These are phyloP conservation scores for Caracal caracal DNA, from an alignment of 2,113 vertebrate genomes.

Conservation along the genomic window DNA sequence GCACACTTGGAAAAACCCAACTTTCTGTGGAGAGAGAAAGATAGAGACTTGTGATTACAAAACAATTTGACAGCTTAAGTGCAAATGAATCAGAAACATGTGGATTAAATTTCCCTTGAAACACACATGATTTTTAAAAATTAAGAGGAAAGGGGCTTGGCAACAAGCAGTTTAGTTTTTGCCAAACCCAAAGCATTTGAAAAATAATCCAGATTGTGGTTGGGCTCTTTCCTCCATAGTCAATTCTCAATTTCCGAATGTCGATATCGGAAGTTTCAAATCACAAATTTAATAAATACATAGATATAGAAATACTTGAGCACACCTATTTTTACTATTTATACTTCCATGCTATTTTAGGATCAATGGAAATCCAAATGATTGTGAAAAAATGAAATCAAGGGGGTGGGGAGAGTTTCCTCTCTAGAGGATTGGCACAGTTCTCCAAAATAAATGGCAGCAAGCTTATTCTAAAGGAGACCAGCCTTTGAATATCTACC, in stretches of 20 bases:
- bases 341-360: slow-evolving; percentile 5
- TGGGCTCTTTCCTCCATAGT: not conserved
- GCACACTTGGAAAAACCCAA: slow-evolving; percentile 57
- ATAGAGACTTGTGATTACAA: slow-evolving; percentile 68
- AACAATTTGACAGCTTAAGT: slow-evolving; percentile 78
- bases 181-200: slow-evolving; percentile 66
- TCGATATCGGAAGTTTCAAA: slow-evolving; percentile 47
- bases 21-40: slow-evolving; percentile 51
- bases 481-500: not conserved
- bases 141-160: slow-evolving; percentile 69
- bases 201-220: slow-evolving; percentile 66
- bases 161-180: slow-evolving; percentile 64
- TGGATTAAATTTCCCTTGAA: slow-evolving; percentile 80
- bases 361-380: slow-evolving; percentile 1
- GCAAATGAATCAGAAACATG: slow-evolving; percentile 78
- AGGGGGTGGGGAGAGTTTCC: not conserved
- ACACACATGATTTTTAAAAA: slow-evolving; percentile 74
- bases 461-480: not conserved
- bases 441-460: not conserved
- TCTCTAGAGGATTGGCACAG: not conserved
- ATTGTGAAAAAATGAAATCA: not conserved
- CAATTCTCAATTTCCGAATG: slow-evolving; percentile 8
- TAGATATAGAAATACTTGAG: not conserved
- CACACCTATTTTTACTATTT: not conserved
- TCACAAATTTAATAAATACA: not conserved